Conservation (phyloP, 2,113 vertebrate genomes). For the Apteryx mantelli region DNA sequence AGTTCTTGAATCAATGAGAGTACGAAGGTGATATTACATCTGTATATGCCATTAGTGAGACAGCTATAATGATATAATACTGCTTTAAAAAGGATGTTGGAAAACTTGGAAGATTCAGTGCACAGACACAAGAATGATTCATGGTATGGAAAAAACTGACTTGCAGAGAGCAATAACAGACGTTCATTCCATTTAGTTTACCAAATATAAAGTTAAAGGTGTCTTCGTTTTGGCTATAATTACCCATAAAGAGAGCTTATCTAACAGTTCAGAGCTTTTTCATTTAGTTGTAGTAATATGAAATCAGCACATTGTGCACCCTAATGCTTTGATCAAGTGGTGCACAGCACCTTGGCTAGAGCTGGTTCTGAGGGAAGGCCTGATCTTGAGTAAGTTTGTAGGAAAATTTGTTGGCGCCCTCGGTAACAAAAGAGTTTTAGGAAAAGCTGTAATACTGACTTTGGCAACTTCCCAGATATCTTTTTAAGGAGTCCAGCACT, state of each 20-base stretch:
- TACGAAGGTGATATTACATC: background rate
- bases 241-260: background rate
- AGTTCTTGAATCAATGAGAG: background rate
- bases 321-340: background rate
- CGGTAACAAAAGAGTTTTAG: background rate
- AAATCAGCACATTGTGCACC: background rate
- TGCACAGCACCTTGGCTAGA: background rate
- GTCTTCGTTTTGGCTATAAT: background rate
- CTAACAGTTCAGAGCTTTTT: background rate
- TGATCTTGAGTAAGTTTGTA: background rate
- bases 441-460: background rate
- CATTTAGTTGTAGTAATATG: background rate
- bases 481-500: background rate
- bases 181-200: background rate
- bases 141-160: background rate
- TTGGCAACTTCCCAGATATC: background rate
- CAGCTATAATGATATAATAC: background rate
- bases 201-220: background rate
- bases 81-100: slow-evolving; percentile 9
- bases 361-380: background rate
- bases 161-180: background rate
- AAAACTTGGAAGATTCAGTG: background rate
- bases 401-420: background rate
- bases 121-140: background rate
- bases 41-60: background rate